Conservation (phyloP, 2,888 invertebrate species). For the Teinopalpus imperialis region DNA sequence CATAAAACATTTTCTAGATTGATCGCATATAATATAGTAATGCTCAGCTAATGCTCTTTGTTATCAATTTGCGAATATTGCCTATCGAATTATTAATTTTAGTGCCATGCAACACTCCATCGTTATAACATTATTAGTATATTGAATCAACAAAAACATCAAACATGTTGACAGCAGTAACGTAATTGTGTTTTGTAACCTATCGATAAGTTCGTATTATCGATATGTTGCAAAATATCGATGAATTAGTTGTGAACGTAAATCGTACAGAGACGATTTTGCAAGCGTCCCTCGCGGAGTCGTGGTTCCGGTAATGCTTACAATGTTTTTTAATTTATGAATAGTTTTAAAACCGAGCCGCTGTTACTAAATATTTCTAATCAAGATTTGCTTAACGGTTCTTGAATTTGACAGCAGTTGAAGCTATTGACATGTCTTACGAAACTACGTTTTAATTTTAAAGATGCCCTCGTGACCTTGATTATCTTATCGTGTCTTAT, state of each 20-base stretch:
- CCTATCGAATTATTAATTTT: neutral
- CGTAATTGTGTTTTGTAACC: neutral
- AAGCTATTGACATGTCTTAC: neutral
- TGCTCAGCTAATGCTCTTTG: too few relatives aligned
- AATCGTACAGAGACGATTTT: slow-evolving; percentile 7
- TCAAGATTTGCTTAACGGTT: neutral
- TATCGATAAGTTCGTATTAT: neutral
- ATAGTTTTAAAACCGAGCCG: too few relatives aligned
- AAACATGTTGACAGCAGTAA: too few relatives aligned
- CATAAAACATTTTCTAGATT: too few relatives aligned
- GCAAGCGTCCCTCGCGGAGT: slow-evolving; percentile 5
- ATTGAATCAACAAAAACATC: slow-evolving; percentile 2
- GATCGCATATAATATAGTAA: too few relatives aligned
- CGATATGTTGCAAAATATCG: neutral
- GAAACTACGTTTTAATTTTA: neutral
- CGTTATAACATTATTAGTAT: neutral
- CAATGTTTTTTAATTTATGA: too few relatives aligned
- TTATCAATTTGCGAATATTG: neutral
- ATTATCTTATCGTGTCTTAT: neutral
- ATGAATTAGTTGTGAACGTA: slow-evolving; percentile 5
- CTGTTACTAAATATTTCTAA: too few relatives aligned
- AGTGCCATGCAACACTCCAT: neutral
- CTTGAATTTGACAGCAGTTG: neutral
- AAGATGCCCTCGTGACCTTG: neutral
- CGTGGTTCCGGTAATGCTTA: too few relatives aligned